Evolutionary conservation across 2,797 vertebrate species (phyloP).

Genomic region (Okamejei kenojei): DNA sequence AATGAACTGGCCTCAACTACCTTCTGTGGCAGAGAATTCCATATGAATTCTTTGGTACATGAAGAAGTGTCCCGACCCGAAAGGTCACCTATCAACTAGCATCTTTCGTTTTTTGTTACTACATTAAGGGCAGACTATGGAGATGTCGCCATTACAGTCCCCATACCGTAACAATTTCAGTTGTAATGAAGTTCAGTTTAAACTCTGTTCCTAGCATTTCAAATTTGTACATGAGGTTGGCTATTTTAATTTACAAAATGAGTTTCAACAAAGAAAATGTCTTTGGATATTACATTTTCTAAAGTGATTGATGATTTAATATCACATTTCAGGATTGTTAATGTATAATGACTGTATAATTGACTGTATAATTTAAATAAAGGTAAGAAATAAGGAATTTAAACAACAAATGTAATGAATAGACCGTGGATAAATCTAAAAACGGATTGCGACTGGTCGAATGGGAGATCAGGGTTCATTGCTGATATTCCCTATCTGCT

Average conservation of each 20-base stretch:
- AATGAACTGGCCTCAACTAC: too few relatives aligned
- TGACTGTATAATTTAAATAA: not conserved
- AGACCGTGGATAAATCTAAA: not conserved
- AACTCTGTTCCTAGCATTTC: not conserved
- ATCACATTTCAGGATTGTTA: not conserved
- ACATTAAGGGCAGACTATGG: not conserved
- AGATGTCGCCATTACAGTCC: not conserved
- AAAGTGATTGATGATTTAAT: not conserved
- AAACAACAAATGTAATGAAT: not conserved
- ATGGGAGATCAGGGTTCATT: not conserved
- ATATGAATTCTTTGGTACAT: too few relatives aligned
- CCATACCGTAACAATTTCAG: not conserved
- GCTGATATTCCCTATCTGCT: not conserved
- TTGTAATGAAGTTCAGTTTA: not conserved
- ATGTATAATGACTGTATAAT: not conserved
- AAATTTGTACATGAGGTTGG: not conserved
- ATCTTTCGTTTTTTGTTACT: not conserved
- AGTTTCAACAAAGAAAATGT: not conserved
- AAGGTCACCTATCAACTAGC: too few relatives aligned
- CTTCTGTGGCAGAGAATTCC: too few relatives aligned
- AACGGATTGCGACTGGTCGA: not conserved
- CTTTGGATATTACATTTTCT: not conserved
- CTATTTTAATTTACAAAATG: not conserved
- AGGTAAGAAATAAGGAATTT: not conserved
- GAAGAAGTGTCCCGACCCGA: too few relatives aligned